Evolutionary conservation across 2,888 invertebrate genomes (phyloP), one percentile per base, ranked within the genome.

Genomic region (Psococerastis gibbosa): DNA sequence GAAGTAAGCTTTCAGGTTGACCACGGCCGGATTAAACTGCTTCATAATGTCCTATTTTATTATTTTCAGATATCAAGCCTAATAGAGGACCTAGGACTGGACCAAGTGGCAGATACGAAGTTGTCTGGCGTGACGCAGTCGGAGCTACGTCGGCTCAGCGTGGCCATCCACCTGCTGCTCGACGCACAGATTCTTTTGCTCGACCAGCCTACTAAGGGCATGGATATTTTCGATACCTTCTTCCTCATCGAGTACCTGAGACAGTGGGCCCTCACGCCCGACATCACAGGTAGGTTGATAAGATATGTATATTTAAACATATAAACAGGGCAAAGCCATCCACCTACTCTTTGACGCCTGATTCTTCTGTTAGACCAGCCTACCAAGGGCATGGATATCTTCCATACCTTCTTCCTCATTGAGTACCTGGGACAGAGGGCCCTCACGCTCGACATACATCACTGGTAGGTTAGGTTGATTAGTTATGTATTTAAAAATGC

Each of bases 221-320:
- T 88, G 76, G 92, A 94, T 56, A 89, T 94, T 49, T 92, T 94
- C 54, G 94, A 94, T 56, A 88, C 91, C 0, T 94, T 92, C 63
- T 94, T 94, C 61, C 63, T 94, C 41, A 81, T 94, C 45, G 92
- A 94, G 60, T 94, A 91, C 60, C 64, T 94, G 50, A 72, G 91
- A 50, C 89, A 91, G 59, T 94, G 92, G 87, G 83, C 85, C 22
- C 31, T 33, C 32, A 42, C 20, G 8, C 13, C 13, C n/a, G 31
- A 22, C 9, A 42, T 42, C n/a, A 13, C 31, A 27, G 31, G 22
- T 42, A 6, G 13, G 42, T n/a, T n/a, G n/a, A n/a, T n/a, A n/a
- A n/a, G n/a, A n/a, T n/a, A n/a, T n/a, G n/a, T n/a, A n/a, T n/a
- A n/a, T n/a, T n/a, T n/a, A n/a, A n/a, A n/a, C n/a, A n/a, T n/a